phyloP scores from a whole-genome alignment of 2,113 vertebrate species.

The Ctenomys sociabilis region DNA sequence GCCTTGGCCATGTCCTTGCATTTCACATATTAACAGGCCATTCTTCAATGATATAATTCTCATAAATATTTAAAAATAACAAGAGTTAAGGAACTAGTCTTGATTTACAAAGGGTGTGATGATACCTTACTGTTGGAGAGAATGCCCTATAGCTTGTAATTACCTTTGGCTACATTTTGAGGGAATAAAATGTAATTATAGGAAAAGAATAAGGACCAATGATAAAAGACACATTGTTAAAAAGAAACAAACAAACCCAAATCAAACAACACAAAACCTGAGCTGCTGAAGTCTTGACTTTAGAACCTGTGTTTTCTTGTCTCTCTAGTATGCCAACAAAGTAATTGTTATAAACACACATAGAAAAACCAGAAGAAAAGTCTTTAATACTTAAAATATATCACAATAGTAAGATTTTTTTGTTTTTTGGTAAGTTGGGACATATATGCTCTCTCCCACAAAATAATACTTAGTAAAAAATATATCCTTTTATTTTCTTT shows the following conservation, averaged over 20 bases:
- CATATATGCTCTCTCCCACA: background rate
- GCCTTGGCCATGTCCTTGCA: slow-evolving; percentile 54
- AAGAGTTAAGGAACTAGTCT: background rate
- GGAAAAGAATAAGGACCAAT: background rate
- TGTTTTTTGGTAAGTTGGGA: background rate
- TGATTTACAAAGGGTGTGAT: slow-evolving; percentile 41
- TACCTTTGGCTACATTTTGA: background rate
- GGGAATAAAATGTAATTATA: background rate
- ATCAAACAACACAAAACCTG: background rate
- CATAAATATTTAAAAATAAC: slow-evolving; percentile 47
- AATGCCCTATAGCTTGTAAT: background rate
- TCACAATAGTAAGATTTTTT: background rate
- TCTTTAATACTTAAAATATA: background rate
- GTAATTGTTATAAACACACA: background rate
- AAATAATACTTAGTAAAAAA: slow-evolving; percentile 21
- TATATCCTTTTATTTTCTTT: slow-evolving; percentile 26
- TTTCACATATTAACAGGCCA: slow-evolving; percentile 42
- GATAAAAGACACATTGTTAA: background rate
- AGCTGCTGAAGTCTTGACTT: background rate
- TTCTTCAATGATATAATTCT: slow-evolving; percentile 58
- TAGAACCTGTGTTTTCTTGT: background rate
- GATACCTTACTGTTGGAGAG: background rate
- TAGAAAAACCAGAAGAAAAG: background rate
- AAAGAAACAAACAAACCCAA: background rate
- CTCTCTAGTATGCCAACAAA: background rate